Conservation (phyloP, 1,140 invertebrate species). For the Drosophila triauraria region DNA sequence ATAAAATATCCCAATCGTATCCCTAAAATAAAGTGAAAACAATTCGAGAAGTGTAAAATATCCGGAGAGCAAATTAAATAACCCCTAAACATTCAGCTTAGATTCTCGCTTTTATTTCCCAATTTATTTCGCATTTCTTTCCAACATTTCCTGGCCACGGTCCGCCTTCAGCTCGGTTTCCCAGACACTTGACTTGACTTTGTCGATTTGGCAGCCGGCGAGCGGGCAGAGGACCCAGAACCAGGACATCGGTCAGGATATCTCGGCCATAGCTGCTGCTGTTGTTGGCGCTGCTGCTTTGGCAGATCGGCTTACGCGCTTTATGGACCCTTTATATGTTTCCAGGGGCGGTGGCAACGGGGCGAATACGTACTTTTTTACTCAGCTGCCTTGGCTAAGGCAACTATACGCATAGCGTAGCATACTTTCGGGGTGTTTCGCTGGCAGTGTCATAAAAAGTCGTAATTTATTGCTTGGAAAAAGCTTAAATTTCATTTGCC, state of each 20-base stretch:
- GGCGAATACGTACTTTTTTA: conserved; percentile 25
- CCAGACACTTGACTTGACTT: conserved; percentile 77
- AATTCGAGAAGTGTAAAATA: conserved; percentile 11
- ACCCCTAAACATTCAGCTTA: conserved; percentile 13
- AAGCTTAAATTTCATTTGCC: conserved; percentile 84
- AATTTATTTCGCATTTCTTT: conserved; percentile 19
- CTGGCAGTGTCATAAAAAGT: conserved; percentile 80
- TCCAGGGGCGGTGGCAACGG: conserved; percentile 13
- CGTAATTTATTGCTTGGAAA: conserved; percentile 83
- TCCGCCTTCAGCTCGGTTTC: conserved; percentile 27
- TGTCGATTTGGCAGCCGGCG: conserved; percentile 42
- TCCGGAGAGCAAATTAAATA: conserved; percentile 16
- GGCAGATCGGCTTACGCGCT: conserved; percentile 78
- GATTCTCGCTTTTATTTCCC: not conserved
- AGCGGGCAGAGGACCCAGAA: conserved; percentile 2
- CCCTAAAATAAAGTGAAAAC: not conserved
- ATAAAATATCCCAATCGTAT: not conserved
- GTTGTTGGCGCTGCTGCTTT: conserved; percentile 53
- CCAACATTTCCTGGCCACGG: conserved; percentile 41
- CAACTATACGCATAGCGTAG: conserved; percentile 64
- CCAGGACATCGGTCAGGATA: conserved; percentile 56
- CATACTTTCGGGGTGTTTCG: conserved; percentile 50
- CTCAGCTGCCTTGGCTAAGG: conserved; percentile 45
- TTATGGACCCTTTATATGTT: conserved; percentile 65
- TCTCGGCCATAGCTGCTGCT: conserved; percentile 38